Conservation (phyloP, 2,797 vertebrate genomes). For the Nyctibius grandis region DNA sequence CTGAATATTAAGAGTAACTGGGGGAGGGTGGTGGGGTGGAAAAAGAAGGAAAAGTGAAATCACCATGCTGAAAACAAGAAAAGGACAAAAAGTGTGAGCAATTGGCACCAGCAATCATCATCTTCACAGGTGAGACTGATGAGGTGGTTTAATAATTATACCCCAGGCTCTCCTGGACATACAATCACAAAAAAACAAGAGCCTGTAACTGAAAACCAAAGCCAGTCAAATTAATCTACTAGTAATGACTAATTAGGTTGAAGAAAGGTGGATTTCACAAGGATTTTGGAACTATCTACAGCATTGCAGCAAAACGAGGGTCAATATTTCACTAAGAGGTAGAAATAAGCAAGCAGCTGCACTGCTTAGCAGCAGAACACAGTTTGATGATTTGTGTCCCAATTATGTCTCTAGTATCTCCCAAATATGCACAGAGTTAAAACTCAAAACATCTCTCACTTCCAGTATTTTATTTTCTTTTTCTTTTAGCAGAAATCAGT, state of each 20-base stretch:
- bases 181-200: not conserved
- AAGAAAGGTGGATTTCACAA: not conserved
- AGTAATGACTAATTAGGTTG: not conserved
- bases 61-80: not conserved
- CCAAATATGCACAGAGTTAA: not conserved
- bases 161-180: not conserved
- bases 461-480: not conserved
- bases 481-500: not conserved
- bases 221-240: not conserved
- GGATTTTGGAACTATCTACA: not conserved
- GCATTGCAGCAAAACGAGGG: not conserved
- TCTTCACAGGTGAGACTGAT: not conserved
- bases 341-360: not conserved
- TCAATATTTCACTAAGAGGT: not conserved
- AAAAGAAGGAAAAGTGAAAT: not conserved
- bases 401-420: not conserved
- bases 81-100: not conserved
- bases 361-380: not conserved
- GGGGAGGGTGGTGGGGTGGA: rapidly evolving
- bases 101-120: not conserved
- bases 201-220: not conserved
- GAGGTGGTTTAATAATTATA: not conserved
- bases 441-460: not conserved
- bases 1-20: not conserved
- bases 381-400: not conserved